Evolutionary conservation across 2,113 vertebrate species (phyloP), one percentile per base, ranked within the genome.

Genomic region (Proteles cristata): DNA sequence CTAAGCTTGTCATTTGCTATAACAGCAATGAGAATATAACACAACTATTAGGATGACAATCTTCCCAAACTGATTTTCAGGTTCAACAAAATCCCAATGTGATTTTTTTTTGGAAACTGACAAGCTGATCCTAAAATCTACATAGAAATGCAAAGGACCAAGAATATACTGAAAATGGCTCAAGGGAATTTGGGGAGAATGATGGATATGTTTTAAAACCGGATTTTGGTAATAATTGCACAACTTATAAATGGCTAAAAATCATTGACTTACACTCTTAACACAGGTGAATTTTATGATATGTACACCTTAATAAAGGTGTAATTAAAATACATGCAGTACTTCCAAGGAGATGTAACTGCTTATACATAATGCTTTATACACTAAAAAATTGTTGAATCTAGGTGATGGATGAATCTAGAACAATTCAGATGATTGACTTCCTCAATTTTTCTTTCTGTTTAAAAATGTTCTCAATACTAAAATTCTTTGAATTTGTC

Each of bases 381-480:
- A 92, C 2, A n/a, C 63, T 74, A 61, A 48, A 93, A 61, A 91
- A 63, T 21, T 61, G 4, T 66, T 76, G 19, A 66, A 35, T 45
- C 28, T 77, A 55, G 4, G 35, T 80, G 6, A 23, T 92, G 26
- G 74, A 23, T 69, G 33, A 87, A 77, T n/a, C 66, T 87, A 87
- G 23, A 87, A 74, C 19, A 74, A 69, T 48, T 74, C 63, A 88
- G 25, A 73, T 88, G 6, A 80, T 68, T 25, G 80, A 71, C 53
- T 90, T 91, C 21, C 65, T 58, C 9, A 81, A 21, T 28, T 82
- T 95, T 94, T 58, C 21, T 63, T 93, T 80, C 21, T 68, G 4
- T 43, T 79, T 90, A 31, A 43, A 96, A 96, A 80, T 80, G 8
- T 73, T 94, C 19, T 88, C 66, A 97, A 73, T 86, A 73, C 1